These are phyloP conservation scores for Lepisosteus oculatus DNA, from an alignment of 2,113 vertebrate species.

Conservation along the genomic window DNA sequence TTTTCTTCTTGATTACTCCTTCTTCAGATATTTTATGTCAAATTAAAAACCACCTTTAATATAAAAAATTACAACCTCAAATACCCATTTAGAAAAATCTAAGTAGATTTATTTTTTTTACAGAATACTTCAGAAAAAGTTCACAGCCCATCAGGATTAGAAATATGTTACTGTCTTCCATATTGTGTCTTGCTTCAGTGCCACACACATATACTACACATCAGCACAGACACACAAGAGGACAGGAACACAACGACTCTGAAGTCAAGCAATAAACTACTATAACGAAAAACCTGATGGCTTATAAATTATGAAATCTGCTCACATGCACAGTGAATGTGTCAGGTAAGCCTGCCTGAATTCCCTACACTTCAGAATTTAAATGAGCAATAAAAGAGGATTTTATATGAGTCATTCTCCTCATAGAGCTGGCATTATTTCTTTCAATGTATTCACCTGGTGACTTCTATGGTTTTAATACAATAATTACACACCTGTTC, in stretches of 20 bases:
- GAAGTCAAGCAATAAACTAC: neutral
- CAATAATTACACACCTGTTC: neutral
- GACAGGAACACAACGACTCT: neutral
- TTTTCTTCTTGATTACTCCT: too few species aligned
- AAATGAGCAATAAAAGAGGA: slow-evolving; percentile 7
- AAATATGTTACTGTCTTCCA: neutral
- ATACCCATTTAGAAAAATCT: too few species aligned
- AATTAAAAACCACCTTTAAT: too few species aligned
- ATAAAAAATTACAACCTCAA: too few species aligned
- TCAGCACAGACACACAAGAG: neutral
- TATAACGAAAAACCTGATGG: neutral
- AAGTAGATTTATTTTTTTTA: too few species aligned
- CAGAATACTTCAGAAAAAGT: too few species aligned
- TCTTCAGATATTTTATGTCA: too few species aligned
- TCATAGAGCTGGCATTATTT: neutral
- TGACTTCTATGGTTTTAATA: too few species aligned
- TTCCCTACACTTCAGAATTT: neutral
- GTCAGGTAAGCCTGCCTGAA: slow-evolving; percentile 14
- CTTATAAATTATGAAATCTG: slow-evolving; percentile 14
- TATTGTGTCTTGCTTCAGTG: neutral
- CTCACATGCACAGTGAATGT: neutral
- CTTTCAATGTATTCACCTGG: neutral
- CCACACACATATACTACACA: too few species aligned
- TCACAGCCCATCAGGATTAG: neutral
- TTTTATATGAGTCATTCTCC: neutral